A percentile compares a stretch with the other conserved stretches of the same genome.
These are phyloP conservation scores for Lithophane semibrunnea DNA, from an alignment of 2,888 invertebrate genomes.

Conservation along the genomic window DNA sequence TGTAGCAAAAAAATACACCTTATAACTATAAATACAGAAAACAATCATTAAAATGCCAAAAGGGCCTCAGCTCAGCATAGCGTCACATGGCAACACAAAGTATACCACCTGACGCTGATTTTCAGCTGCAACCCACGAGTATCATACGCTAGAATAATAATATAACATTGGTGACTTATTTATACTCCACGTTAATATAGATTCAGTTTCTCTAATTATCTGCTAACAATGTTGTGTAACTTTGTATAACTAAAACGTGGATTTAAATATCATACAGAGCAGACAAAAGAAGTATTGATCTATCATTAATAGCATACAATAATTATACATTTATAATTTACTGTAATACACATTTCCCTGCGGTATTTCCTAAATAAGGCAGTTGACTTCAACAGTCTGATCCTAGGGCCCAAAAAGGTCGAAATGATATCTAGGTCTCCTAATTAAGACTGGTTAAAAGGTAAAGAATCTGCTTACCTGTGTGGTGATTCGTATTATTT, in stretches of 20 bases:
- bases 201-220: neutral
- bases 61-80: too few species aligned
- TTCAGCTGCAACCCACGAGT: too few species aligned
- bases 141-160: too few species aligned
- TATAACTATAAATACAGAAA: too few species aligned
- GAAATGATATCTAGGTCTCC: slow-evolving; percentile 13
- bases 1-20: too few species aligned
- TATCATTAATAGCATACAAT: neutral
- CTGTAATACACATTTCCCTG: neutral
- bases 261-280: neutral
- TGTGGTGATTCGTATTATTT: neutral
- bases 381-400: neutral
- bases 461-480: neutral
- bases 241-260: neutral
- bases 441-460: slow-evolving; percentile 16
- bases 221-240: neutral
- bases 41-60: too few species aligned
- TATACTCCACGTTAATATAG: neutral
- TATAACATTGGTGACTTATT: neutral
- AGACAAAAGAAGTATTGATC: neutral
- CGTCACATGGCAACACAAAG: too few species aligned
- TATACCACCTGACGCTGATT: too few species aligned
- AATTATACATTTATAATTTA: neutral
- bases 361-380: slow-evolving; percentile 8
- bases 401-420: slow-evolving; percentile 11